phyloP scores from a whole-genome alignment of 2,113 vertebrate genomes.

The Puntigrus tetrazona region DNA sequence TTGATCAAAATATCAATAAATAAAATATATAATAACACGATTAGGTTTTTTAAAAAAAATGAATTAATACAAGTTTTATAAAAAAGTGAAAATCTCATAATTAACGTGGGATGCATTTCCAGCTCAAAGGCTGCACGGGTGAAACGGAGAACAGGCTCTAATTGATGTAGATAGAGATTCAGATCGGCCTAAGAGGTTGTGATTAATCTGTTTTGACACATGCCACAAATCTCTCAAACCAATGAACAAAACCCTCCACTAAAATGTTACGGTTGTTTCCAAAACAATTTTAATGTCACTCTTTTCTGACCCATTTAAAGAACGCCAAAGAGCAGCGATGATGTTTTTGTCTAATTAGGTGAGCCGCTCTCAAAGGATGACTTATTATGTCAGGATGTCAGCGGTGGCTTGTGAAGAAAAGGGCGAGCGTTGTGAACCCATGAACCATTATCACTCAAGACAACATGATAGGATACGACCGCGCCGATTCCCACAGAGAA shows the following conservation, averaged over 20 bases:
- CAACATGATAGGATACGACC: background rate
- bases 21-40: background rate
- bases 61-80: background rate
- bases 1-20: background rate
- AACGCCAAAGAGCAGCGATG: background rate
- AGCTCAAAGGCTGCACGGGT: background rate
- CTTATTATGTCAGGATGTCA: background rate
- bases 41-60: too few relatives aligned
- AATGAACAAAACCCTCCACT: background rate
- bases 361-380: background rate
- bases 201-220: conserved; percentile 49
- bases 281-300: background rate
- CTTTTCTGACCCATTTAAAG: background rate
- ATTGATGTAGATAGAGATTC: conserved; percentile 34
- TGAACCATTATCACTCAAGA: background rate
- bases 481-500: too few relatives aligned
- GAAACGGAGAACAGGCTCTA: background rate
- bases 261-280: background rate
- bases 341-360: conserved; percentile 14
- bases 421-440: background rate
- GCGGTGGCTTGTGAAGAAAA: conserved; percentile 4
- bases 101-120: background rate
- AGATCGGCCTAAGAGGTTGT: conserved; percentile 22
- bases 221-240: conserved; percentile 33
- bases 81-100: background rate